Conservation (phyloP, 2,888 invertebrate species). For the Lasiommata megera region DNA sequence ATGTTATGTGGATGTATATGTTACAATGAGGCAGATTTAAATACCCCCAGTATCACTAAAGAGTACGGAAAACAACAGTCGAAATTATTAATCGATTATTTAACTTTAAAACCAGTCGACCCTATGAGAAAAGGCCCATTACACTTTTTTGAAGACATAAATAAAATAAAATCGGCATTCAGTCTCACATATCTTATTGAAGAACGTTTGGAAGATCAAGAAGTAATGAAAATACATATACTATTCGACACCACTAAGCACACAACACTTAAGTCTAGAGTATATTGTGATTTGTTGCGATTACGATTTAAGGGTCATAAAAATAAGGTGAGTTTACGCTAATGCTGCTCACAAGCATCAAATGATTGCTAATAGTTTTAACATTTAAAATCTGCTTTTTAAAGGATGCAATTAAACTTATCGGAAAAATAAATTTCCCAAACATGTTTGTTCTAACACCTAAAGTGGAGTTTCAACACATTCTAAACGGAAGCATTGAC, state of each 20-base stretch:
- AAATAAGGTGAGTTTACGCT: constrained; percentile 53
- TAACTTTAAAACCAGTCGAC: constrained; percentile 61
- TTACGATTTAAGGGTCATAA: constrained; percentile 70
- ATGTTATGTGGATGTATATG: constrained; percentile 63
- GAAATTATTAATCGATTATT: constrained; percentile 56
- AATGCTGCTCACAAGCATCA: neutral
- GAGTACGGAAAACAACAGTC: constrained; percentile 51
- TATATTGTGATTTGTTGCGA: constrained; percentile 62
- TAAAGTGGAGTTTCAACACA: constrained; percentile 83
- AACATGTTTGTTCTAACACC: constrained; percentile 81
- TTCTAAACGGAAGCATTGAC: constrained; percentile 63
- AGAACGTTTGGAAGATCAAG: constrained; percentile 65
- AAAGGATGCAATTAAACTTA: constrained; percentile 83
- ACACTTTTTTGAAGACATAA: constrained; percentile 69
- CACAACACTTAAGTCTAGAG: constrained; percentile 56
- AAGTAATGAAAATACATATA: constrained; percentile 69
- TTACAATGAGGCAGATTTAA: constrained; percentile 60
- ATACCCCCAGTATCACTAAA: constrained; percentile 48
- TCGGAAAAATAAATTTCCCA: constrained; percentile 85
- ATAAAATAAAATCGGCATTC: constrained; percentile 71
- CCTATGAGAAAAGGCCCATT: constrained; percentile 53
- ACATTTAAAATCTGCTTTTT: constrained; percentile 33
- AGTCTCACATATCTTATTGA: constrained; percentile 60
- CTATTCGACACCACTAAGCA: constrained; percentile 73
- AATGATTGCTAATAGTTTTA: neutral